Percentiles rank a stretch among this genome's conserved stretches.
Evolutionary conservation across 2,797 vertebrate genomes (phyloP).

Genomic region (Intellagama lesueurii): DNA sequence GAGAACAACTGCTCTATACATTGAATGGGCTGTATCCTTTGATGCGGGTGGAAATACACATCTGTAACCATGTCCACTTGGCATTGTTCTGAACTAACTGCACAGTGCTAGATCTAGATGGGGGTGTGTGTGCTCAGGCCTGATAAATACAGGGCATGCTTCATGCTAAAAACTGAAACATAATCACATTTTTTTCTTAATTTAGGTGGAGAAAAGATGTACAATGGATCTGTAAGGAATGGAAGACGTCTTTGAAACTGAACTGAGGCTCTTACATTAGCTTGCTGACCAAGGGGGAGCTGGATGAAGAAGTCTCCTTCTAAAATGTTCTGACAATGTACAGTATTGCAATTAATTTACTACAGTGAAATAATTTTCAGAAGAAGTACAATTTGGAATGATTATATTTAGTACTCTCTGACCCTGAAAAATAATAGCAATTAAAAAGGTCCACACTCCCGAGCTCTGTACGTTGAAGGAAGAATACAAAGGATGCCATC

Average conservation of each 20-base stretch:
- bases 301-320: conserved; percentile 17
- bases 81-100: not conserved
- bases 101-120: not conserved
- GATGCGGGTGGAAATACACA: not conserved
- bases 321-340: not conserved
- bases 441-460: not conserved
- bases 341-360: not conserved
- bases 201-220: conserved; percentile 37
- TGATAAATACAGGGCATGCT: not conserved
- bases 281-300: conserved; percentile 1
- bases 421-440: not conserved
- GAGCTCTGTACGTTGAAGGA: not conserved
- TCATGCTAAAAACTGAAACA: not conserved
- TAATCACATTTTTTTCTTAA: conserved; percentile 28
- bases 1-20: not conserved
- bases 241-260: conserved; percentile 6
- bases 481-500: not conserved
- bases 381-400: conserved; percentile 25
- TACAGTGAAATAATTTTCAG: conserved; percentile 19
- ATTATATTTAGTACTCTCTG: not conserved
- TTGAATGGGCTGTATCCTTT: not conserved
- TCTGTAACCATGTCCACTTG: not conserved
- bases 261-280: not conserved
- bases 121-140: not conserved
- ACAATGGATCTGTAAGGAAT: not conserved